Evolutionary conservation across 1,140 invertebrate species (phyloP).

Genomic region (Sitodiplosis mosellana): DNA sequence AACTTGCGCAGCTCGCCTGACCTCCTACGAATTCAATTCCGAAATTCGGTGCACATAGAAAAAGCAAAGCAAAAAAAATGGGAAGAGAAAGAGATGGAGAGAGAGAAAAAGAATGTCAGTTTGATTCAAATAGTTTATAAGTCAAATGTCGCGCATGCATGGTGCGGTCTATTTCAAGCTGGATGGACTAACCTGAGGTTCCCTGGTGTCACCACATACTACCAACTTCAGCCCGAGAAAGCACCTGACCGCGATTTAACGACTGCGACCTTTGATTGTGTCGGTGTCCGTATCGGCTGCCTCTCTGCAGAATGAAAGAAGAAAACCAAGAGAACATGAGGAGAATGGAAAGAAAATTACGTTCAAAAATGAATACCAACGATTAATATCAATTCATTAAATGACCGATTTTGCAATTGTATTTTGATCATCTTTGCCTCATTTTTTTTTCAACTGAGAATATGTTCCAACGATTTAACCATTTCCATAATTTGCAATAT

Average conservation of each 20-base stretch:
- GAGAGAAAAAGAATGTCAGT: no score
- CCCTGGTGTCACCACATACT: slow-evolving; percentile 57
- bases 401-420: not conserved
- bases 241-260: slow-evolving; percentile 42
- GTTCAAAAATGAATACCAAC: not conserved
- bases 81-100: not conserved
- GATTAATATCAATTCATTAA: not conserved
- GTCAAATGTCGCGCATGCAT: no score
- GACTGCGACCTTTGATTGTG: slow-evolving; percentile 45
- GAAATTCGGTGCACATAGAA: not conserved
- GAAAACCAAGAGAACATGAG: not conserved
- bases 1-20: slow-evolving; percentile 24
- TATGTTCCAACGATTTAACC: no score
- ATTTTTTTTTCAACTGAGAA: no score
- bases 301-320: slow-evolving; percentile 11
- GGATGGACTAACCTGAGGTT: slow-evolving; percentile 33
- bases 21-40: slow-evolving; percentile 10
- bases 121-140: not conserved
- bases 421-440: no score
- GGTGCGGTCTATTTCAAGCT: not conserved
- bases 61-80: no score
- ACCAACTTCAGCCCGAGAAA: slow-evolving; percentile 37
- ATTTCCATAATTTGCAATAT: no score
- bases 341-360: not conserved
- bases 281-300: slow-evolving; percentile 28